Evolutionary conservation across 53 echinoderm and acorn worm genomes (phyloP).

Genomic region (Actinopyga echinites): DNA sequence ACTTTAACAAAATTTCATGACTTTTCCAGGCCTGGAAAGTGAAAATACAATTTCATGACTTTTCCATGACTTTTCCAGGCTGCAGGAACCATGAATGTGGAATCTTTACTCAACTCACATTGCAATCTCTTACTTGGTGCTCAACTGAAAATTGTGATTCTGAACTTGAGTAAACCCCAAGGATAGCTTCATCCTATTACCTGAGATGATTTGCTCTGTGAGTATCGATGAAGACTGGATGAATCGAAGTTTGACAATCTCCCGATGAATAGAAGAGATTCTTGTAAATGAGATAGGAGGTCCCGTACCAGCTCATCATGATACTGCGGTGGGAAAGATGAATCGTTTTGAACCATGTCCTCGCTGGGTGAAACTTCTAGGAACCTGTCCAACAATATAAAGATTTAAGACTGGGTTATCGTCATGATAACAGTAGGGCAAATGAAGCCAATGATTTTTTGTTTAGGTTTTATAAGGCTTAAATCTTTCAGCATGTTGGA

Average conservation of each 20-base stretch:
- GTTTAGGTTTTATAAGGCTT: neutral
- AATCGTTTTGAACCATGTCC: neutral
- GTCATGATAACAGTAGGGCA: too few species aligned
- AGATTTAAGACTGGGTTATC: too few species aligned
- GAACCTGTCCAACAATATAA: neutral
- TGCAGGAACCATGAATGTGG: too few species aligned
- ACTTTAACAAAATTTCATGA: too few species aligned
- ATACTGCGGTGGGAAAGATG: conserved; percentile 41
- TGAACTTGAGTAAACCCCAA: too few species aligned
- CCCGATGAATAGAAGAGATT: conserved; percentile 40
- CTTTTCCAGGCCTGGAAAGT: too few species aligned
- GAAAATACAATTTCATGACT: too few species aligned
- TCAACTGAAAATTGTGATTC: too few species aligned
- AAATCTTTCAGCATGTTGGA: neutral
- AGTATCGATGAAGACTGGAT: conserved; percentile 36
- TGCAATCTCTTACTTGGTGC: too few species aligned
- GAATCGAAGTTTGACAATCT: conserved; percentile 23
- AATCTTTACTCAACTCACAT: too few species aligned
- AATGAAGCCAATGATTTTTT: neutral
- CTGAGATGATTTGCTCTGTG: conserved; percentile 32
- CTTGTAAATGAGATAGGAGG: conserved; percentile 41
- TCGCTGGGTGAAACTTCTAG: neutral
- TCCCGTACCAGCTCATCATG: conserved; percentile 18
- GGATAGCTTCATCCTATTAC: neutral
- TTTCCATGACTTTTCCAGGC: too few species aligned